Conservation (phyloP, 2,797 vertebrate species). For the Mustela erminea region DNA sequence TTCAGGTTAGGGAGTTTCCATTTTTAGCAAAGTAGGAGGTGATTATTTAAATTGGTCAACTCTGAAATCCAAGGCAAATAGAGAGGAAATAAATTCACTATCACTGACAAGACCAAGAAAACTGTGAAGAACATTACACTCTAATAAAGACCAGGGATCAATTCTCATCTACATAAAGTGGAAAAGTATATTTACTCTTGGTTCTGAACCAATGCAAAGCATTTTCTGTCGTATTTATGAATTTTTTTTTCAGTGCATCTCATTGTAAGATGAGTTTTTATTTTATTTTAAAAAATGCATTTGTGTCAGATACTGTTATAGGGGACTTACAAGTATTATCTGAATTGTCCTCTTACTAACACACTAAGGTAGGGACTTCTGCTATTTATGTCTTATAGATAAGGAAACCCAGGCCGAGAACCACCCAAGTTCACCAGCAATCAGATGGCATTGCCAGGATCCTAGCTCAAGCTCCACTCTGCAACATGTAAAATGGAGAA, state of each 20-base stretch:
- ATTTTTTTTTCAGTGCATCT: neutral
- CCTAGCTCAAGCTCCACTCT: neutral
- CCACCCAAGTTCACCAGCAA: neutral
- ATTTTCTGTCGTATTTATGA: neutral
- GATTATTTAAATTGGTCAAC: neutral
- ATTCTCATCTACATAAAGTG: neutral
- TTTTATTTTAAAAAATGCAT: neutral
- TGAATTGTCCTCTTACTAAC: neutral
- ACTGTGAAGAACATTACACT: accelerated
- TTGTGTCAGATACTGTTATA: neutral
- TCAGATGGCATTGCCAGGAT: neutral
- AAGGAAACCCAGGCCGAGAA: neutral
- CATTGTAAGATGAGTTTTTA: neutral
- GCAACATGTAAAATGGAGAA: neutral
- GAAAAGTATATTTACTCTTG: neutral
- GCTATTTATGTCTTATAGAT: accelerated
- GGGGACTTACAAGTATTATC: neutral
- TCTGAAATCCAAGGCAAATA: neutral
- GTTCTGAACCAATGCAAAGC: neutral
- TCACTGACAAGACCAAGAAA: neutral
- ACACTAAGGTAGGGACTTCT: accelerated
- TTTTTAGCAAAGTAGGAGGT: neutral
- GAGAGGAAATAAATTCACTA: accelerated
- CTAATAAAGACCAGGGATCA: neutral
- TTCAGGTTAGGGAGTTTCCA: neutral